Conservation (phyloP, 1,140 invertebrate genomes). For the Drosophila paulistorum region DNA sequence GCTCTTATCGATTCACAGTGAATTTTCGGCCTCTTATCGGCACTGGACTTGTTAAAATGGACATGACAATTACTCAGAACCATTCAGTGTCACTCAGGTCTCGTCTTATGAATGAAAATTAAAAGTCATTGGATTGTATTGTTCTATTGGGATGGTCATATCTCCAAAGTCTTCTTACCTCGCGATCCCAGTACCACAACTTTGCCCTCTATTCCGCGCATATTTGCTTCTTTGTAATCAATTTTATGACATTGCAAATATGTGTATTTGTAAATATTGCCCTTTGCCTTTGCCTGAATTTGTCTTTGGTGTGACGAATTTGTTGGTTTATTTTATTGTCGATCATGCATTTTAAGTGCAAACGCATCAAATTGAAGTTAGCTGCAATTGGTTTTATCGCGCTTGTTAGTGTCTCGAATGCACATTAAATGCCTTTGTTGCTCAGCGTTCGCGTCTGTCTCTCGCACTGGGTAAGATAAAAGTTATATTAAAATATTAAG, state of each 20-base stretch:
- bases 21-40: conserved; percentile 35
- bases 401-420: conserved; percentile 20
- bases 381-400: conserved; percentile 27
- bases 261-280: not conserved
- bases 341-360: not conserved
- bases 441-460: conserved; percentile 13
- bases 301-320: conserved; percentile 21
- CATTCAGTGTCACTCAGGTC: conserved; percentile 14
- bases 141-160: conserved; percentile 5
- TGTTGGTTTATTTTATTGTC: not conserved
- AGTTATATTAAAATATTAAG: conserved; percentile 49
- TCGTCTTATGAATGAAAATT: conserved; percentile 39
- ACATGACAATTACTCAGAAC: conserved; percentile 33
- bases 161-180: conserved; percentile 85
- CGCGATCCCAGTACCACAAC: conserved; percentile 91
- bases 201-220: conserved; percentile 91
- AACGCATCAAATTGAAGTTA: not conserved
- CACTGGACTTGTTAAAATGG: conserved; percentile 13
- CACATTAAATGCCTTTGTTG: conserved; percentile 14
- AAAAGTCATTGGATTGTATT: conserved; percentile 41
- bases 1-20: conserved; percentile 35
- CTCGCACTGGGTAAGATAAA: conserved; percentile 51
- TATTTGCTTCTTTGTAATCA: conserved; percentile 65
- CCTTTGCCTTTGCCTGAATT: conserved; percentile 24
- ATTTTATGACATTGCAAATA: conserved; percentile 49